phyloP scores from a whole-genome alignment of 2,888 invertebrate species.

The Sylvicola cinctus region DNA sequence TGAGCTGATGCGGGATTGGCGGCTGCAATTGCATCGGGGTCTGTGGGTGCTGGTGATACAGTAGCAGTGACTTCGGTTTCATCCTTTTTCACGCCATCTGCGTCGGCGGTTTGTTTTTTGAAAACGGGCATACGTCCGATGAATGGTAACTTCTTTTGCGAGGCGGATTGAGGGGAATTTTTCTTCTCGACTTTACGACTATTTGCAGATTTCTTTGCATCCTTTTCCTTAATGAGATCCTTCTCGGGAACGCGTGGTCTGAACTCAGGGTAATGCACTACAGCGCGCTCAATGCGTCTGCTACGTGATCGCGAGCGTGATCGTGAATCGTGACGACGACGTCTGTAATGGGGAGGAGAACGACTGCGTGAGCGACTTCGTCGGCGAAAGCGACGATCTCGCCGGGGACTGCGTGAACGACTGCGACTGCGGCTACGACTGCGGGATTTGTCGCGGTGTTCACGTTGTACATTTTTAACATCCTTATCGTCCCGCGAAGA shows the following conservation, averaged over 20 bases:
- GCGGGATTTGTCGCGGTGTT: conserved; percentile 11
- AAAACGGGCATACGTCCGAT: conserved; percentile 73
- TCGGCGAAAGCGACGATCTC: conserved; percentile 8
- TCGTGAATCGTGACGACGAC: conserved; percentile 6
- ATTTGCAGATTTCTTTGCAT: background rate
- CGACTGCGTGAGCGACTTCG: conserved; percentile 5
- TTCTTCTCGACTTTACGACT: conserved; percentile 11
- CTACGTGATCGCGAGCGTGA: conserved; percentile 13
- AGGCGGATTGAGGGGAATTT: conserved; percentile 11
- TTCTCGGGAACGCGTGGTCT: conserved; percentile 17
- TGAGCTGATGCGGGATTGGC: background rate
- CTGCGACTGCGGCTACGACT: conserved; percentile 11
- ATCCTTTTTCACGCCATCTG: background rate
- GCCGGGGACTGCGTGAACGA: conserved; percentile 9
- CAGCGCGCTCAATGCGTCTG: conserved; percentile 20
- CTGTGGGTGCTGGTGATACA: conserved; percentile 1
- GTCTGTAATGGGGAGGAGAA: conserved; percentile 6
- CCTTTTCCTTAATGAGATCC: conserved; percentile 4
- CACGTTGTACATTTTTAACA: conserved; percentile 13
- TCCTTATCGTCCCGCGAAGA: conserved; percentile 5
- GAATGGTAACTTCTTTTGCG: conserved; percentile 51
- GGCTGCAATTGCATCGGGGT: conserved; percentile 1
- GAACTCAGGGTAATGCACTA: conserved; percentile 22
- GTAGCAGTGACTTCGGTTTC: background rate
- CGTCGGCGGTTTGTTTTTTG: conserved; percentile 27